Evolutionary conservation across 2,113 vertebrate genomes (phyloP).

Genomic region (Hymenochirus boettgeri): DNA sequence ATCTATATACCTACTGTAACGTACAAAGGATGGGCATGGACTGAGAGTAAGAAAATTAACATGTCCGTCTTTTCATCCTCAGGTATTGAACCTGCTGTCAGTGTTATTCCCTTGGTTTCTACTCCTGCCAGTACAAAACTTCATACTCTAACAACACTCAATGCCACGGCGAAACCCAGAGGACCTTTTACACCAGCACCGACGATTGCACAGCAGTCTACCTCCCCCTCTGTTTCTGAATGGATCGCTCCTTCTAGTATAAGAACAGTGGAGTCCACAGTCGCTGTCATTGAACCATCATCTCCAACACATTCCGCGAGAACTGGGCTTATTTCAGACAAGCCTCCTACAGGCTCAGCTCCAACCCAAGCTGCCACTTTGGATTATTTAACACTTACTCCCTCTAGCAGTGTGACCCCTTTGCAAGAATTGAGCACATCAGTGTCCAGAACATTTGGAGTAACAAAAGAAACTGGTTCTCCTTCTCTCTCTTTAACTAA

Average conservation of each 20-base stretch:
- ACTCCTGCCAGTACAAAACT: not conserved
- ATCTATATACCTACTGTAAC: too few species aligned
- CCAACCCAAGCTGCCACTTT: constrained; percentile 2
- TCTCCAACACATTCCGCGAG: constrained; percentile 1
- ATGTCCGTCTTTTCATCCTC: constrained; percentile 41
- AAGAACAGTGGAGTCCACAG: not conserved
- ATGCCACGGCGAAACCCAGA: constrained; percentile 14
- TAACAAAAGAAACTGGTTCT: constrained; percentile 27
- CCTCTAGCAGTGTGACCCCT: not conserved
- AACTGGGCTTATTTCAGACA: not conserved
- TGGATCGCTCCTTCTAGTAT: constrained; percentile 6
- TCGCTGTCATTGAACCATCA: constrained; percentile 37
- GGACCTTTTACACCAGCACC: constrained; percentile 10
- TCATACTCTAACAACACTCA: not conserved
- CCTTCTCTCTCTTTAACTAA: constrained; percentile 28
- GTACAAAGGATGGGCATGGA: too few species aligned
- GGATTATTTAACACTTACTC: not conserved
- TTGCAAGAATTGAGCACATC: not conserved
- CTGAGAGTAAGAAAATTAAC: too few species aligned
- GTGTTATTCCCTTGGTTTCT: constrained; percentile 18
- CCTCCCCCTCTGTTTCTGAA: constrained; percentile 30
- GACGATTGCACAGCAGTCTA: constrained; percentile 18
- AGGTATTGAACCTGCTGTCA: constrained; percentile 72
- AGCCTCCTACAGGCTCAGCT: constrained; percentile 42
- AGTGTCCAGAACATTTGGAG: constrained; percentile 13